Evolutionary conservation across 1,140 invertebrate species (phyloP), one percentile per base, ranked within the genome.

Genomic region (Habropoda laboriosa): DNA sequence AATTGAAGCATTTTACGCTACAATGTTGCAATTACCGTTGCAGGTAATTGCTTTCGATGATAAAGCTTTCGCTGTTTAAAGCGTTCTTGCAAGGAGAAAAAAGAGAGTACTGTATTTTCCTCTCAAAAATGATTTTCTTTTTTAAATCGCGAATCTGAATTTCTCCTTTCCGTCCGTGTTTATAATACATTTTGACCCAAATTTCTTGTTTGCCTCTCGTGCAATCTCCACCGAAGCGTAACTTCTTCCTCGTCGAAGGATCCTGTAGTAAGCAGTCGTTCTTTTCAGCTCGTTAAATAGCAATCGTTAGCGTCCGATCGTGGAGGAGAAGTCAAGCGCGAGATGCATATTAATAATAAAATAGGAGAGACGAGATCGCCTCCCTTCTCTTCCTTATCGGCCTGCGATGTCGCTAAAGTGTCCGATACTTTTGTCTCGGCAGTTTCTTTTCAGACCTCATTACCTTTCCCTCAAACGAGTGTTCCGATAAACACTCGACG

Each of bases 401-500:
- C 63, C n/a, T n/a, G n/a, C 35, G 81, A 55, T 38, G 77, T 53
- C 45, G 61, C n/a, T 58, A 60, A 84, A 63, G 63, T 38, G 71
- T 49, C 72, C 61, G 80, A 85, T 86, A 85, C 83, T 82, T 85
- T 85, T 71, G 40, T 64, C 35, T 27, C 53, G 70, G 30, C 35
- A 67, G 83, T 80, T 85, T 82, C 70, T 81, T 87, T 87, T 80
- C 76, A 80, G 73, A 82, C 55, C 68, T 86, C 80, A 82, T 87
- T 87, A 87, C 76, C 53, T 80, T 67, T 81, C 40, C 79, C 64
- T 87, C 57, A 82, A 87, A 85, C 77, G 82, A 81, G 80, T 67
- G 74, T 70, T 55, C 83, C 86, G 86, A 87, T 88, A 88, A 88
- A 87, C 86, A 88, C 86, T 87, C 78, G 73, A 82, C 49, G 81